Evolutionary conservation across 2,113 vertebrate species (phyloP), one percentile per base, ranked within the genome.

Genomic region (Chrysochloris asiatica): DNA sequence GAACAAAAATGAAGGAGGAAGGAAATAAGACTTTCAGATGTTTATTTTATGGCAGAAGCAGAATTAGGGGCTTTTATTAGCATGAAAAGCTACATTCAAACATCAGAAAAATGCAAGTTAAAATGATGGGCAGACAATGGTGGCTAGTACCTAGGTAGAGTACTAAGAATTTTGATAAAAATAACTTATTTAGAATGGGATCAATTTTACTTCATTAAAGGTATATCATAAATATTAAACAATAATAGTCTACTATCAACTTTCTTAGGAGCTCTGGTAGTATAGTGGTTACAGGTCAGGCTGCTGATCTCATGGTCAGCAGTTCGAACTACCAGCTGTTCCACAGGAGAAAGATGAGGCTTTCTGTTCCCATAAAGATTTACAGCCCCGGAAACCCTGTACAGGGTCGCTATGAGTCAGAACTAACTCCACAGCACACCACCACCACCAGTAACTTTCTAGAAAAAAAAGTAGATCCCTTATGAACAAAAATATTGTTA

Each of bases 151-250:
- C 91, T 33, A 85, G 30, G 61, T 45, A 92, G 13, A 41, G 33
- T 8, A 71, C 8, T 72, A 56, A 78, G 21, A 85, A 85, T 90
- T 95, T 92, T 81, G 47, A 90, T 83, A 90, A 94, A 94, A 88
- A 81, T 79, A 45, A 48, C 90, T 45, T 56, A 83, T 88, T 93
- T 83, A 26, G 47, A 76, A 78, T 26, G 43, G 7, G n/a, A 67
- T 92, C 59, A 83, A 30, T 87, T 92, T 93, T 86, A 88, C 6
- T 73, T 43, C 72, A 84, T 93, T 90, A 90, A 90, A 83, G 83
- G 73, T 75, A 54, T 0, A 73, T 6, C 67, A 13, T 72, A 87
- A 69, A 71, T 83, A 8, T 56, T 91, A 92, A 85, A 76, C 26
- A 92, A 52, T 87, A 89, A 69, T 71, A 38, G 86, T 63, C 4